Conservation (phyloP, 2,113 vertebrate species). For the Oncorhynchus nerka region DNA sequence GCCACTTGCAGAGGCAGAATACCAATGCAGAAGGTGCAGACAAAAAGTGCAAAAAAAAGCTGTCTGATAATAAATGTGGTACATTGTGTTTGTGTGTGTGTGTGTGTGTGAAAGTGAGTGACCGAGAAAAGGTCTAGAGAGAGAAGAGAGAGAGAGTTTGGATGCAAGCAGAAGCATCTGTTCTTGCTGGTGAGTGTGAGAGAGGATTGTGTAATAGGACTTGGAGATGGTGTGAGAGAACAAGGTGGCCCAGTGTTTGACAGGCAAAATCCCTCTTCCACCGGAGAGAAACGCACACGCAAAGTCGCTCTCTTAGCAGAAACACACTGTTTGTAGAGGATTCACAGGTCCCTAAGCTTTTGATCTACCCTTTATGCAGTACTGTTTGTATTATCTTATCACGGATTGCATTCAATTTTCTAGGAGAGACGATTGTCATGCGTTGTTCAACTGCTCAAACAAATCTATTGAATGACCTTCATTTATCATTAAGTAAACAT, state of each 20-base stretch:
- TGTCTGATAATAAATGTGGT: neutral
- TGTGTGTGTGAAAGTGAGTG: neutral
- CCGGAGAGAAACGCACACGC: neutral
- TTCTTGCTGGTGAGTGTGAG: too few species aligned
- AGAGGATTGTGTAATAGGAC: too few species aligned
- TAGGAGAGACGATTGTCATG: too few species aligned
- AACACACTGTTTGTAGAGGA: neutral
- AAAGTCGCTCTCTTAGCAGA: neutral
- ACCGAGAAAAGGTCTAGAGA: constrained; percentile 11
- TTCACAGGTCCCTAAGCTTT: too few species aligned
- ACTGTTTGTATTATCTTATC: too few species aligned
- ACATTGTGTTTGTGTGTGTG: neutral
- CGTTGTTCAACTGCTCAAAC: too few species aligned
- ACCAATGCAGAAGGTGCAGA: constrained; percentile 64
- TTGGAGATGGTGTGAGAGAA: too few species aligned
- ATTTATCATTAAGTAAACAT: too few species aligned
- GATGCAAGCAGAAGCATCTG: neutral
- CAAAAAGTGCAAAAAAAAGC: constrained; percentile 3
- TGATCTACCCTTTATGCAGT: too few species aligned
- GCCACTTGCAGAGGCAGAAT: constrained; percentile 69
- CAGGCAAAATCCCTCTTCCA: neutral
- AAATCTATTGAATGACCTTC: too few species aligned
- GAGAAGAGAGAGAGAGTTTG: constrained; percentile 18
- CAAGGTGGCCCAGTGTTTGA: neutral
- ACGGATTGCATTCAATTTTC: too few species aligned